phyloP scores from a whole-genome alignment of 2,113 vertebrate genomes.

The Conger conger region DNA sequence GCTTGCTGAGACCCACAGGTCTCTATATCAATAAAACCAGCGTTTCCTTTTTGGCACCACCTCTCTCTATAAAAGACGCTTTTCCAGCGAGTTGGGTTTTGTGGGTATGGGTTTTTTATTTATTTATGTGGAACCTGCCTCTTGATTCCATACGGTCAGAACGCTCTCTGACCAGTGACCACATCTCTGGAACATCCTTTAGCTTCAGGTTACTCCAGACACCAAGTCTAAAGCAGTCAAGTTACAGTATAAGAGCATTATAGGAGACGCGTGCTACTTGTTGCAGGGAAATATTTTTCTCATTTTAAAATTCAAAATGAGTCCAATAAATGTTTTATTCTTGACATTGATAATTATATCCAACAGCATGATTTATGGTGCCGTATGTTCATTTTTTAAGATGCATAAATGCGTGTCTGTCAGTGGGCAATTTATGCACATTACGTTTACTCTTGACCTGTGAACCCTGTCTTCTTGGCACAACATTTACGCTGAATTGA shows the following conservation, averaged over 20 bases:
- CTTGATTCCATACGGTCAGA: neutral
- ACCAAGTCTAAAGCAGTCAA: neutral
- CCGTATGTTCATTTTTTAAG: constrained; percentile 26
- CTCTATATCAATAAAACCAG: constrained; percentile 2
- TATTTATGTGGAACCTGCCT: neutral
- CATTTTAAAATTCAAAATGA: constrained; percentile 46
- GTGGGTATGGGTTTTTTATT: neutral
- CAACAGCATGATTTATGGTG: constrained; percentile 36
- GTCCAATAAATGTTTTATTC: constrained; percentile 48
- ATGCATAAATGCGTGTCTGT: neutral
- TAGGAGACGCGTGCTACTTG: neutral
- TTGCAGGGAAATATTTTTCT: neutral
- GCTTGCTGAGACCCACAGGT: neutral
- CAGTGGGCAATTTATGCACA: neutral
- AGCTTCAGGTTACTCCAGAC: neutral
- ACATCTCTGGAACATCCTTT: neutral
- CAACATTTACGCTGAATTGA: neutral
- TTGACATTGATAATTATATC: constrained; percentile 49
- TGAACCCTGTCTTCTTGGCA: neutral
- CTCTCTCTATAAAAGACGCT: neutral
- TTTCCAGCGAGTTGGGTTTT: neutral
- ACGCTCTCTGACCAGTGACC: neutral
- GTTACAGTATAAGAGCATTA: neutral
- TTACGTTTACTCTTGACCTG: neutral
- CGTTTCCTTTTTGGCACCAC: neutral